A percentile compares a stretch with the other conserved stretches of the same genome.
phyloP scores from a whole-genome alignment of 2,888 invertebrate genomes.

The Polia nebulosa region DNA sequence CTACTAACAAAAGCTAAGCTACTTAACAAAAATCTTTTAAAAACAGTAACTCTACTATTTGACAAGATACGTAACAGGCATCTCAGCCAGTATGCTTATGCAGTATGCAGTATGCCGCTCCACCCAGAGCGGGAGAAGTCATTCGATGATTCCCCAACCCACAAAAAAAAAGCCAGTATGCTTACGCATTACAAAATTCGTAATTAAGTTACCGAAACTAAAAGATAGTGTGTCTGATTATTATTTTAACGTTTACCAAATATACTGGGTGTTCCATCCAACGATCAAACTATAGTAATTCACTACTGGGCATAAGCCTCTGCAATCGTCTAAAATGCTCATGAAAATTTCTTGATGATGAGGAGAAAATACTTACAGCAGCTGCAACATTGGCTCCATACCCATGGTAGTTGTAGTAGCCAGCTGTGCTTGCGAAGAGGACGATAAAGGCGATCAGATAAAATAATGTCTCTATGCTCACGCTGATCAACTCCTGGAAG shows the following conservation, averaged over 20 bases:
- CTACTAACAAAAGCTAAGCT: not conserved
- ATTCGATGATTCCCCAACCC: too few species aligned
- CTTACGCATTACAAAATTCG: too few species aligned
- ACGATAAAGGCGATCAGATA: conserved; percentile 96
- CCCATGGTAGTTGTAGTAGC: conserved; percentile 69
- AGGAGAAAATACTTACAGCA: conserved; percentile 92
- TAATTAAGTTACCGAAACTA: not conserved
- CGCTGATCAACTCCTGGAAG: conserved; percentile 95
- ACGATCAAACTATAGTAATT: not conserved
- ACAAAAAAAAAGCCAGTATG: too few species aligned
- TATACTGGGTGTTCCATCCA: not conserved
- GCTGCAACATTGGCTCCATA: conserved; percentile 93
- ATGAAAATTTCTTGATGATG: not conserved
- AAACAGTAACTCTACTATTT: not conserved
- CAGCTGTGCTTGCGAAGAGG: conserved; percentile 92
- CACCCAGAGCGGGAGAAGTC: too few species aligned
- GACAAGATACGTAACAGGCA: not conserved
- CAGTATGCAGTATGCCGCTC: too few species aligned
- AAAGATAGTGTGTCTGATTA: not conserved
- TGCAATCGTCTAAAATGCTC: not conserved
- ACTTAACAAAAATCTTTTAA: not conserved
- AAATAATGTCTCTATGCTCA: conserved; percentile 92
- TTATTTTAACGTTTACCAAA: not conserved
- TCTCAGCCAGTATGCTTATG: not conserved
- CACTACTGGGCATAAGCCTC: not conserved